Conservation (phyloP, 2,797 vertebrate genomes). For the Pseudochaenichthys georgianus region DNA sequence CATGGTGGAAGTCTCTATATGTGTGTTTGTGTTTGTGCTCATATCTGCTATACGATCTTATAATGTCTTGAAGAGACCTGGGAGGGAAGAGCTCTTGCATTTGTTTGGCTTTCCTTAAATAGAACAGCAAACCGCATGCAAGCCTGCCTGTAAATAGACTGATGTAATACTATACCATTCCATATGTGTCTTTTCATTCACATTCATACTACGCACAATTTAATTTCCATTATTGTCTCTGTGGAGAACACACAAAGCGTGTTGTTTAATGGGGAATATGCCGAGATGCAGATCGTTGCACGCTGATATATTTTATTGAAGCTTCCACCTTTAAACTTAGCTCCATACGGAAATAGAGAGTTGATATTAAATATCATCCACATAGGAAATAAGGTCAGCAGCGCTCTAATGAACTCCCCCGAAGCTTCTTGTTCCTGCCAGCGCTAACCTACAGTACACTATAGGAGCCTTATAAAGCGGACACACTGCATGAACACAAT, state of each 20-base stretch:
- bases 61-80: constrained; percentile 48
- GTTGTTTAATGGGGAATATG: constrained; percentile 14
- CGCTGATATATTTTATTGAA: constrained; percentile 28
- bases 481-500: not conserved
- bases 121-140: constrained; percentile 44
- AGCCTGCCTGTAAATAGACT: constrained; percentile 44
- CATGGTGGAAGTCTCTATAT: constrained; percentile 11
- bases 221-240: not conserved
- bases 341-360: constrained; percentile 68
- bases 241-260: not conserved
- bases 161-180: constrained; percentile 47
- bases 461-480: constrained; percentile 8
- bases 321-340: constrained; percentile 52
- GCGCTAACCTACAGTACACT: constrained; percentile 8
- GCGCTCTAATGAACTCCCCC: constrained; percentile 54
- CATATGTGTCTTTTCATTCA: constrained; percentile 38
- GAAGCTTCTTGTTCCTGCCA: constrained; percentile 31
- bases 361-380: constrained; percentile 73
- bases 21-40: constrained; percentile 10
- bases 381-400: constrained; percentile 69
- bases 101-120: constrained; percentile 71
- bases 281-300: constrained; percentile 16
- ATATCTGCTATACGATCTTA: constrained; percentile 19
- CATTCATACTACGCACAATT: not conserved
- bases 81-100: constrained; percentile 43